phyloP scores from a whole-genome alignment of 1,140 invertebrate species.

The Pararge aegeria region DNA sequence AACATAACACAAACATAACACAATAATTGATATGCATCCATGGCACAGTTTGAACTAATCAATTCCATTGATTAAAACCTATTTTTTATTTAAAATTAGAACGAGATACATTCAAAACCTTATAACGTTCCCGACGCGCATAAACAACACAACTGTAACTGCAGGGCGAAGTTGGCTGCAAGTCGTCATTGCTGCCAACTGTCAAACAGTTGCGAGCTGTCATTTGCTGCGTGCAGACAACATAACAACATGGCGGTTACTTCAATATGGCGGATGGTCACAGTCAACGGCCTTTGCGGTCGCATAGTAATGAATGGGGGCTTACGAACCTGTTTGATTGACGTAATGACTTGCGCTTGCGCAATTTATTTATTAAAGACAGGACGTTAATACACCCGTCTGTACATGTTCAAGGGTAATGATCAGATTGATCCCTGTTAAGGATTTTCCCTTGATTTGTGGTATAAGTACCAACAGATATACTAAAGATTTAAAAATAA shows the following conservation, averaged over 20 bases:
- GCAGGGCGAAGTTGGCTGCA: conserved; percentile 51
- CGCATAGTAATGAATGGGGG: conserved; percentile 40
- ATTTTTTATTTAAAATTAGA: conserved; percentile 33
- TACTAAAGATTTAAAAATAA: too few species aligned
- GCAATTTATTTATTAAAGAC: conserved; percentile 35
- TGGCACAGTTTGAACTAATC: conserved; percentile 28
- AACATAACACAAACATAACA: conserved; percentile 29
- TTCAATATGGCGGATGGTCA: conserved; percentile 35
- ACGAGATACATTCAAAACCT: conserved; percentile 55
- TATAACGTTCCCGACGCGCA: conserved; percentile 52
- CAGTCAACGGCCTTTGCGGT: conserved; percentile 62
- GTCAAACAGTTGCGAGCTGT: conserved; percentile 9
- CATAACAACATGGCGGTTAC: conserved; percentile 42
- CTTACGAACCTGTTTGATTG: conserved; percentile 48
- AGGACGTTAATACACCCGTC: conserved; percentile 23
- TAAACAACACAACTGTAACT: conserved; percentile 56
- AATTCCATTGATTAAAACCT: conserved; percentile 48
- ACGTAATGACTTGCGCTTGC: conserved; percentile 34
- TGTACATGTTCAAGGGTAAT: conserved; percentile 24
- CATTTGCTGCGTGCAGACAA: conserved; percentile 35
- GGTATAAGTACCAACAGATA: too few species aligned
- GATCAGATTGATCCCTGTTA: conserved; percentile 18
- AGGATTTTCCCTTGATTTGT: conserved; percentile 2
- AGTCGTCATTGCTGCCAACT: conserved; percentile 46
- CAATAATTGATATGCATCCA: conserved; percentile 14